Evolutionary conservation across 2,113 vertebrate genomes (phyloP).

Genomic region (Rhagologus leucostigma): DNA sequence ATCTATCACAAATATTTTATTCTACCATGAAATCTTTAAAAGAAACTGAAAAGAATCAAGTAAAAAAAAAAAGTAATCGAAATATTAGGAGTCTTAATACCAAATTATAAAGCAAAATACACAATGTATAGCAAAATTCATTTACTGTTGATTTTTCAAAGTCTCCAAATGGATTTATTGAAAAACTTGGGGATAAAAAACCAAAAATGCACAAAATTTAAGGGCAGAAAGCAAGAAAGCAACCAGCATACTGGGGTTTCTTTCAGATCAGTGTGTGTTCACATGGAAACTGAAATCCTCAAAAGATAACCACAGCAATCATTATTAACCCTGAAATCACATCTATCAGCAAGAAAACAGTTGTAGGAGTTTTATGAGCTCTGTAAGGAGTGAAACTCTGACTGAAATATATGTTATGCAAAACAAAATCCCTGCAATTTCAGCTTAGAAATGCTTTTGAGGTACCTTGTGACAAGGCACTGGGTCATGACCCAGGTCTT

Average conservation of each 20-base stretch:
- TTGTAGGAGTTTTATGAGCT: not conserved
- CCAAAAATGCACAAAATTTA: not conserved
- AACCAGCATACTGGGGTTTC: not conserved
- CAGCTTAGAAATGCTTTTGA: conserved; percentile 57
- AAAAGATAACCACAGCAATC: not conserved
- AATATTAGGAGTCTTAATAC: not conserved
- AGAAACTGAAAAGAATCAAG: not conserved
- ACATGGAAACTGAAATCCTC: not conserved
- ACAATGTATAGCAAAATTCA: not conserved
- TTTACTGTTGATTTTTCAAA: not conserved
- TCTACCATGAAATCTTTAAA: not conserved
- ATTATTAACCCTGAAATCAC: not conserved
- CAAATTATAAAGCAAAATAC: not conserved
- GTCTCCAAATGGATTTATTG: not conserved
- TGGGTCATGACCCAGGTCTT: conserved; percentile 67
- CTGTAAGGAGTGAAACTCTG: not conserved
- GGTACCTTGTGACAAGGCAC: conserved; percentile 53
- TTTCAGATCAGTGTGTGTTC: not conserved
- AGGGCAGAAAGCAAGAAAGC: not conserved
- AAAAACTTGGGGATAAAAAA: not conserved
- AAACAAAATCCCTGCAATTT: not conserved
- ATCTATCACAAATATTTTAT: not conserved
- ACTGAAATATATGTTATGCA: not conserved
- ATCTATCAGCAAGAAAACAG: not conserved
- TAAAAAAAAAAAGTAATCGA: not conserved